Conservation (phyloP, 1,140 invertebrate species). For the Laupala kohalensis region DNA sequence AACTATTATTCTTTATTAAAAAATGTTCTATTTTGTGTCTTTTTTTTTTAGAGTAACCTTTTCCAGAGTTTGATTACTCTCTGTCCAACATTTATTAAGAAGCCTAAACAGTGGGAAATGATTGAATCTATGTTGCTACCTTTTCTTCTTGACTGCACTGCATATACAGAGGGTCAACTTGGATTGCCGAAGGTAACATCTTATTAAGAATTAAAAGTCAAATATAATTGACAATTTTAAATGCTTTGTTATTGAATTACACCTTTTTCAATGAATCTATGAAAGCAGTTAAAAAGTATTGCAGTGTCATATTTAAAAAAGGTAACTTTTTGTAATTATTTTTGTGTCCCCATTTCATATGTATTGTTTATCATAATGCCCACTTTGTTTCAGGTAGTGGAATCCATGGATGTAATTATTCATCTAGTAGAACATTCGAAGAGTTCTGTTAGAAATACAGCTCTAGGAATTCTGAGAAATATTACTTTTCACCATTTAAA, state of each 20-base stretch:
- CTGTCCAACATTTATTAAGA: slow-evolving; percentile 29
- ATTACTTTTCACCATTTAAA: slow-evolving; percentile 27
- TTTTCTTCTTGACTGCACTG: slow-evolving; percentile 31
- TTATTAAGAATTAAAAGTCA: not conserved
- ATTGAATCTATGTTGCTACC: slow-evolving; percentile 31
- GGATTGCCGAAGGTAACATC: slow-evolving; percentile 8
- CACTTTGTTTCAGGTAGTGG: not conserved
- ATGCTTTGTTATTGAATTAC: not conserved
- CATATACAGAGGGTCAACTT: slow-evolving; percentile 26
- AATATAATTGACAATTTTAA: not conserved
- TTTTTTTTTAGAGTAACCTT: slow-evolving; percentile 25
- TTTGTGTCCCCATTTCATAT: not conserved
- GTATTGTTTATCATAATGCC: not conserved
- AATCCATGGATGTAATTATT: slow-evolving; percentile 7
- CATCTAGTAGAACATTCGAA: not conserved
- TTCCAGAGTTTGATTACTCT: slow-evolving; percentile 28
- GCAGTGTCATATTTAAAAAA: not conserved
- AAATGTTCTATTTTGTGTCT: not conserved
- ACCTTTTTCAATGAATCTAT: not conserved
- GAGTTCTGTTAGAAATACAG: not conserved
- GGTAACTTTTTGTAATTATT: not conserved
- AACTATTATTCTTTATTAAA: not conserved
- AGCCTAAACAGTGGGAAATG: slow-evolving; percentile 27
- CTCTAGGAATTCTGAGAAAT: slow-evolving; percentile 26
- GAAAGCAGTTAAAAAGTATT: not conserved